Base-by-base conservation (phyloP, 2,113 vertebrate genomes). In the Pituophis catenifer region DNA sequence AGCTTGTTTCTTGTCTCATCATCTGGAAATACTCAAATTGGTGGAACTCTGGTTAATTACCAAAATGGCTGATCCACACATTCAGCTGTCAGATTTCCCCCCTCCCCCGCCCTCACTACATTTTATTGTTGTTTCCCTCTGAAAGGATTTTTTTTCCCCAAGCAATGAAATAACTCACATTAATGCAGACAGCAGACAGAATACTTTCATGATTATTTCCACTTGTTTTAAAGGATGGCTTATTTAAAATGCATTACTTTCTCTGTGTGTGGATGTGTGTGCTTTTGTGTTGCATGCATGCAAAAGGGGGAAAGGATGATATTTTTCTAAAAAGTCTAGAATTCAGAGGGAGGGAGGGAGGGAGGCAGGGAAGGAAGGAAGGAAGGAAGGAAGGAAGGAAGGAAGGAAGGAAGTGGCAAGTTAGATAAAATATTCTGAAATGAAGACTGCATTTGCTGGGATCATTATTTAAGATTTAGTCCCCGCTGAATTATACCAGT, bases 1-100 rank as follows among this genome's bases (percentile, higher is more conserved):
- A 95, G 91, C 96, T 96, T 97, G 96, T 94, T 96, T 97, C 95
- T 96, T 97, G 96, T 91, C 90, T 95, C 95, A 95, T 97, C 95
- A 95, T 97, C 97, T 97, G 95, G 94, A 97, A 98, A 98, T 96
- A 96, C 92, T 97, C 96, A 96, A 97, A 96, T 97, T 93, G 96
- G 96, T 96, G 93, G 96, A 96, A 97, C 96, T 89, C 90, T 97
- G 92, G 94, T 96, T 98, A 98, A 97, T 98, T 98, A 97, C 96
- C 95, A 95, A 97, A 97, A 95, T 95, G 94, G 91, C 93, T 96
- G 92, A 96, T 94, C 92, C 94, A 96, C 94, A 97, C 90, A 95
- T 97, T 95, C 96, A 91, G 92, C 94, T 96, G 93, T 96, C 96
- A 96, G 91, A 93, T 93, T 86, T 92, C 48, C 90, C 52, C 89